Conservation (phyloP, 2,888 invertebrate species). For the Ectemnius cavifrons region DNA sequence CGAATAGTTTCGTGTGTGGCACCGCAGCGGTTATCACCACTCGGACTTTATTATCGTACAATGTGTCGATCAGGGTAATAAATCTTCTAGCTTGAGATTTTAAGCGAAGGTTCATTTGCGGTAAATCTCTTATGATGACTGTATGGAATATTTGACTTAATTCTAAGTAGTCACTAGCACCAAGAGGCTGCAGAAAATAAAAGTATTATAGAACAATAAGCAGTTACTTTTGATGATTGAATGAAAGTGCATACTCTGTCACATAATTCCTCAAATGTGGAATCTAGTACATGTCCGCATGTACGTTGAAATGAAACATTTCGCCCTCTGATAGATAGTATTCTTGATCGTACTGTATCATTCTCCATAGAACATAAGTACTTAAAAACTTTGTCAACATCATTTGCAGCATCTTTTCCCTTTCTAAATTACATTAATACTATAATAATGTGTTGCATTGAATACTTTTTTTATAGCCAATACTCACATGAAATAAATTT, state of each 20-base stretch:
- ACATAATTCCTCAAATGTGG: constrained; percentile 94
- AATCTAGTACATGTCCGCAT: constrained; percentile 95
- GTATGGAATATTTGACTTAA: constrained; percentile 97
- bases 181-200: constrained; percentile 83
- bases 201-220: not conserved
- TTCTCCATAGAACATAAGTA: constrained; percentile 92
- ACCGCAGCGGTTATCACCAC: constrained; percentile 92
- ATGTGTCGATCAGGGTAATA: constrained; percentile 96
- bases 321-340: constrained; percentile 92
- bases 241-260: constrained; percentile 83
- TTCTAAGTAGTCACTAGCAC: constrained; percentile 96
- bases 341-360: constrained; percentile 91
- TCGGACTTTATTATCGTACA: constrained; percentile 93
- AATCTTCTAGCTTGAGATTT: constrained; percentile 96
- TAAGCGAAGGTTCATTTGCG: constrained; percentile 87
- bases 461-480: not conserved
- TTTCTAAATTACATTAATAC: constrained; percentile 79
- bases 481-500: constrained; percentile 91
- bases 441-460: not conserved
- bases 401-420: constrained; percentile 82
- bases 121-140: constrained; percentile 93
- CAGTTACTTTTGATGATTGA: not conserved
- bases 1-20: constrained; percentile 88
- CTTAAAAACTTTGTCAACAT: constrained; percentile 91
- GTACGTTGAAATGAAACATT: constrained; percentile 92